Percentiles rank a stretch among this genome's conserved stretches.
phyloP scores from a whole-genome alignment of 2,113 vertebrate genomes.

The Numida meleagris region DNA sequence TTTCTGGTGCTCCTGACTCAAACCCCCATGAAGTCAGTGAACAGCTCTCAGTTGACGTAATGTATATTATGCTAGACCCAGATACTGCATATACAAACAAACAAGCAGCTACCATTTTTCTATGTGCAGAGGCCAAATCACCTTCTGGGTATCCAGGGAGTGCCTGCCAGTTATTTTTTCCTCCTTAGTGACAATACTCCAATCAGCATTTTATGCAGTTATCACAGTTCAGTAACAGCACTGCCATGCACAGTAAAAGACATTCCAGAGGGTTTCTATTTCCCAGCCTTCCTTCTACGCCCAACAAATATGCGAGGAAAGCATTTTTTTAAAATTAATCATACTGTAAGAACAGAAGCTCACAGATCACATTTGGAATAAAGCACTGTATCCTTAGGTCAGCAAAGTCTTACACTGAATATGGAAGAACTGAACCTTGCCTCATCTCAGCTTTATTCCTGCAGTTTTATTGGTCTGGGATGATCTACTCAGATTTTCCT shows the following conservation, averaged over 20 bases:
- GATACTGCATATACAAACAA: not conserved
- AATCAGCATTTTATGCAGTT: not conserved
- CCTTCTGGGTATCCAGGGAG: not conserved
- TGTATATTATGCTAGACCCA: not conserved
- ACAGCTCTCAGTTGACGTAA: not conserved
- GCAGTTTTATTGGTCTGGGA: not conserved
- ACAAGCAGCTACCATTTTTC: not conserved
- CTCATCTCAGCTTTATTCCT: constrained; percentile 1
- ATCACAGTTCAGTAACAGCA: not conserved
- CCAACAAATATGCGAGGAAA: not conserved
- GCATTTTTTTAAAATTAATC: not conserved
- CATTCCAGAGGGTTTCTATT: not conserved
- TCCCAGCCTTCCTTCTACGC: not conserved
- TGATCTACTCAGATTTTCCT: constrained; percentile 8
- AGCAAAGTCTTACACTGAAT: not conserved
- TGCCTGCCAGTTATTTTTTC: not conserved
- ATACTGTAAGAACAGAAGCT: not conserved
- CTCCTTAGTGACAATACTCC: not conserved
- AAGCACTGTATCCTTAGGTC: not conserved
- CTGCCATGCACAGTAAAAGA: not conserved
- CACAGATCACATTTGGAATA: not conserved
- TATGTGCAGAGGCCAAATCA: not conserved
- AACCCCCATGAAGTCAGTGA: not conserved
- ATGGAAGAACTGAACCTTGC: not conserved
- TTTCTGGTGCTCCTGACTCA: not conserved